These are phyloP conservation scores for Lamprotornis superbus DNA, from an alignment of 2,113 vertebrate species.

Conservation along the genomic window DNA sequence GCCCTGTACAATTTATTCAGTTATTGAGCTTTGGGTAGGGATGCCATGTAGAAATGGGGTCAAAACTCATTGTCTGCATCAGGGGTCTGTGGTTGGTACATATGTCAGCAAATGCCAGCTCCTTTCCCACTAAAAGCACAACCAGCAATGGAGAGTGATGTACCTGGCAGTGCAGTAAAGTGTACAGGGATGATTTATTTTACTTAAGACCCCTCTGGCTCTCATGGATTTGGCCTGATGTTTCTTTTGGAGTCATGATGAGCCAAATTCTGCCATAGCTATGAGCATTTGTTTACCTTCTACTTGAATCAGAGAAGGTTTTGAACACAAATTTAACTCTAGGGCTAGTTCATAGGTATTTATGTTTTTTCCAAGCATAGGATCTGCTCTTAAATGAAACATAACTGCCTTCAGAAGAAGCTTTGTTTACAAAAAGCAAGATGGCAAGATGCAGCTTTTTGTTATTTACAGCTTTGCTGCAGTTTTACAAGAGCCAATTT, in stretches of 20 bases:
- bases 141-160: background rate
- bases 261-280: background rate
- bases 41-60: background rate
- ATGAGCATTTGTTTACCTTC: background rate
- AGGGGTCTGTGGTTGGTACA: background rate
- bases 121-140: background rate
- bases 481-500: background rate
- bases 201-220: background rate
- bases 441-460: background rate
- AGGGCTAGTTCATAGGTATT: background rate
- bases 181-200: background rate
- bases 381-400: background rate
- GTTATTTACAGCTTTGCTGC: background rate
- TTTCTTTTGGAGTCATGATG: background rate
- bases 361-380: background rate
- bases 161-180: background rate
- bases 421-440: background rate
- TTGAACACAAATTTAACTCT: background rate
- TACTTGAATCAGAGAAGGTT: background rate
- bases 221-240: background rate
- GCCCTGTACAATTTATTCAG: background rate
- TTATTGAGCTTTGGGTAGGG: background rate
- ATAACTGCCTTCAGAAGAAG: background rate
- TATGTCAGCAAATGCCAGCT: background rate
- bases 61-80: background rate